Conservation (phyloP, 2,888 invertebrate genomes). For the Chaetoderma sp. region DNA sequence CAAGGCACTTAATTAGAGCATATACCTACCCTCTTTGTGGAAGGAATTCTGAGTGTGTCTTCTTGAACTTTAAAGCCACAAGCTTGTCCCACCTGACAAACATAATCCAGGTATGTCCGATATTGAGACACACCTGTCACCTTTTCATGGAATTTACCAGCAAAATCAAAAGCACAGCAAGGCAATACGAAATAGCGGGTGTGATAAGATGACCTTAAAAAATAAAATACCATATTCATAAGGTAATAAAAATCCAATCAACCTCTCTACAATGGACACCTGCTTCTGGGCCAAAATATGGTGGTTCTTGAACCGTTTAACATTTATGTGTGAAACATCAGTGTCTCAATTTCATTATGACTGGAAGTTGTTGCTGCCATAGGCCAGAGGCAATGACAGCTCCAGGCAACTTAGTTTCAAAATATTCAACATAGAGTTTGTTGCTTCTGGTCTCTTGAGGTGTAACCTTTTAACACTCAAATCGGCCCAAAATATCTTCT, state of each 20-base stretch:
- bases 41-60: slow-evolving; percentile 94
- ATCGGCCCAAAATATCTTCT: too few relatives aligned
- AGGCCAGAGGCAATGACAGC: background rate
- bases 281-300: too few relatives aligned
- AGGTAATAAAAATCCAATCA: background rate
- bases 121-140: slow-evolving; percentile 77
- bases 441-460: too few relatives aligned
- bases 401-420: background rate
- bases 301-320: too few relatives aligned
- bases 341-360: too few relatives aligned
- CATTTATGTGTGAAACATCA: too few relatives aligned
- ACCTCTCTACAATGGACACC: too few relatives aligned
- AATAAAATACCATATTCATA: too few relatives aligned
- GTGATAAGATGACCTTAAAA: slow-evolving; percentile 72
- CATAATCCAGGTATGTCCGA: slow-evolving; percentile 71
- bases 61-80: slow-evolving; percentile 81
- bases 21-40: slow-evolving; percentile 89
- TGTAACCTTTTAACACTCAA: too few relatives aligned
- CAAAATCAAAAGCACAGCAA: slow-evolving; percentile 94
- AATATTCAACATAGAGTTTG: too few relatives aligned
- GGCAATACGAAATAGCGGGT: slow-evolving; percentile 91
- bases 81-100: slow-evolving; percentile 74
- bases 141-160: slow-evolving; percentile 83
- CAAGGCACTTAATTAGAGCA: too few relatives aligned
- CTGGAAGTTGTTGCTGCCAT: too few relatives aligned